A percentile compares a stretch with the other conserved stretches of the same genome.
phyloP scores from a whole-genome alignment of 2,888 invertebrate species.

The Alentia gelatinosa region DNA sequence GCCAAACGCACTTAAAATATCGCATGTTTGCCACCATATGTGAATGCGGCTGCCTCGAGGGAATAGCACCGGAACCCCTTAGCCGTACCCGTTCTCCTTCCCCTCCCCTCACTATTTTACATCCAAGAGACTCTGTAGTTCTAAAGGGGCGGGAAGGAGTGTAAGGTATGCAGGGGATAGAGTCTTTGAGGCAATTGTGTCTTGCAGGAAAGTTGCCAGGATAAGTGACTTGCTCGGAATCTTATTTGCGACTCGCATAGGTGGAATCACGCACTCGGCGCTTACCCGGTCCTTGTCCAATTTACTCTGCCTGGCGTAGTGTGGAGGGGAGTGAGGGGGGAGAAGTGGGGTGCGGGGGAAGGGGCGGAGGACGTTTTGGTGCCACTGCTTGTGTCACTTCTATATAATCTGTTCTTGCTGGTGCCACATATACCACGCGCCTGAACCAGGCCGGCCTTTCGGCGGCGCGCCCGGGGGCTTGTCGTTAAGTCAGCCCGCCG shows the following conservation, averaged over 20 bases:
- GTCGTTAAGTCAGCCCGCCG: not conserved
- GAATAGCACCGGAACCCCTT: not conserved
- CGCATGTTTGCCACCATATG: not conserved
- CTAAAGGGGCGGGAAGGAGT: too few species aligned
- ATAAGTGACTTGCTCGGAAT: not conserved
- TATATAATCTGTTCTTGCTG: not conserved
- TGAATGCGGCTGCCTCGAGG: not conserved
- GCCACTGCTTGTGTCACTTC: not conserved
- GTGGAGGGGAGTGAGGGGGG: not conserved
- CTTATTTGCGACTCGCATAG: not conserved
- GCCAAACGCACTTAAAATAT: conserved; percentile 38
- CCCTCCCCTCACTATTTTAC: not conserved
- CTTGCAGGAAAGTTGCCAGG: not conserved
- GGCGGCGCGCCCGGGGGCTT: not conserved
- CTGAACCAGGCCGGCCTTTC: not conserved
- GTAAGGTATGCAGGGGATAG: too few species aligned
- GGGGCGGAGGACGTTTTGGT: not conserved
- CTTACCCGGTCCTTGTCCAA: not conserved
- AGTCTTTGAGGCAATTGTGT: not conserved
- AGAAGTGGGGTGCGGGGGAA: not conserved
- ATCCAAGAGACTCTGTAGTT: too few species aligned
- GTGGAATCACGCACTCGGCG: not conserved
- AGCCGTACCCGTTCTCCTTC: not conserved
- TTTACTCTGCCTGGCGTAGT: too few species aligned
- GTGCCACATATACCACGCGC: not conserved